Base-by-base conservation (phyloP, 1,140 invertebrate species). In the Brachionus asplanchnoidis region DNA sequence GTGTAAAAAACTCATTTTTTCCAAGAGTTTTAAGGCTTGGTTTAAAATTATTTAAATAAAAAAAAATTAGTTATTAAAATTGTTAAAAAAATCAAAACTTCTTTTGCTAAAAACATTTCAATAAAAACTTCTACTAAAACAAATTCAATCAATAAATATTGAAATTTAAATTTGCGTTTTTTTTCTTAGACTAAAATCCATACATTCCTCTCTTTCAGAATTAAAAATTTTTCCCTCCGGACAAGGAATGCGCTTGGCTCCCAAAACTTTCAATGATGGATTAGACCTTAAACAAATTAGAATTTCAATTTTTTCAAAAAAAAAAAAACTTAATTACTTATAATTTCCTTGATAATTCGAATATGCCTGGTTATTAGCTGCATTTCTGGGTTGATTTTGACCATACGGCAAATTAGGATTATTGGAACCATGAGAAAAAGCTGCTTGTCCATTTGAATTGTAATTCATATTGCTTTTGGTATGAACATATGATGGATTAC, bases 131-230 rank as follows among this genome's bases (percentile, higher is more conserved):
- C 32, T 7, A 36, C 5, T 36, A 36, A 36, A 36, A 36, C 32
- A 36, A 36, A 36, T 7, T 36, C 6, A 36, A 36, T 36, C 32
- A 36, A 36, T 36, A 7, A 36, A 66, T 3, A 26, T 12, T 14
- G 11, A 65, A 66, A 4, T 26, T 23, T 14, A 23, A 66, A 3
- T 32, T 66, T 26, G 8, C 0, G 23, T 5, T 68, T 68, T 77
- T 50, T 77, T 46, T 14, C 14, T 46, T 2, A 77, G 42, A 77
- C 26, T 77, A 77, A 77, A 77, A 46, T 77, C 73, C 42, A 36
- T 50, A 11, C 73, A 77, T 26, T 20, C 40, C 8, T 28, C 42
- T 32, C 53, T 77, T 50, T 77, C 42, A 26, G 42, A 46, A 77
- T 77, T 77, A 20, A 7, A 77, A 46, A 77, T 77, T 26, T 77